Conservation (phyloP, 1,140 invertebrate species). For the Drosophila subobscura region DNA sequence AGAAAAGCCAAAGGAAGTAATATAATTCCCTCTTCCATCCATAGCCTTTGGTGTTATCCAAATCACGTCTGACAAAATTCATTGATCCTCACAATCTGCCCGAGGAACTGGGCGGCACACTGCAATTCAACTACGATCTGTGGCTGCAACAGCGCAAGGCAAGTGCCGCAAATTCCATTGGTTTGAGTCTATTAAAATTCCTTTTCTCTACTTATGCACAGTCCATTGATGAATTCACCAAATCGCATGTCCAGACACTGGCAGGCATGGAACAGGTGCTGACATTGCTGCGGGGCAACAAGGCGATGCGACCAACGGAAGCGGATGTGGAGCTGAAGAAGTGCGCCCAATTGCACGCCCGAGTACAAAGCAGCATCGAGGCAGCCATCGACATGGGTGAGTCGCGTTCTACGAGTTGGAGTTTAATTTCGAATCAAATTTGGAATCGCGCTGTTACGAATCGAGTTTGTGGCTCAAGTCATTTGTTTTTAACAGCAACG, state of each 20-base stretch:
- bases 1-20: neutral
- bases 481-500: slow-evolving; percentile 47
- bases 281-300: slow-evolving; percentile 83
- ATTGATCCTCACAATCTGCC: slow-evolving; percentile 90
- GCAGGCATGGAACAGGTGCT: slow-evolving; percentile 85
- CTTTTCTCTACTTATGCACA: slow-evolving; percentile 52
- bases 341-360: slow-evolving; percentile 83
- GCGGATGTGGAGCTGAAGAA: slow-evolving; percentile 84
- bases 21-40: slow-evolving; percentile 40
- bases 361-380: slow-evolving; percentile 79
- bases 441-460: too few relatives aligned
- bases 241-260: slow-evolving; percentile 84
- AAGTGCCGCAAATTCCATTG: slow-evolving; percentile 68
- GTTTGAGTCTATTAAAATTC: neutral
- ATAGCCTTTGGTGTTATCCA: slow-evolving; percentile 87
- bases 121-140: slow-evolving; percentile 90
- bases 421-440: too few relatives aligned
- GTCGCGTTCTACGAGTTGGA: slow-evolving; percentile 7
- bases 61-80: slow-evolving; percentile 88
- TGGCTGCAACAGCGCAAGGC: slow-evolving; percentile 94
- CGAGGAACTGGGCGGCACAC: slow-evolving; percentile 90
- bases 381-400: slow-evolving; percentile 78
- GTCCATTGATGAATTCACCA: slow-evolving; percentile 87
- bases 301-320: slow-evolving; percentile 84
- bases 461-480: slow-evolving; percentile 68